Evolutionary conservation across 2,113 vertebrate species (phyloP).

Genomic region (Puffinus mauretanicus): DNA sequence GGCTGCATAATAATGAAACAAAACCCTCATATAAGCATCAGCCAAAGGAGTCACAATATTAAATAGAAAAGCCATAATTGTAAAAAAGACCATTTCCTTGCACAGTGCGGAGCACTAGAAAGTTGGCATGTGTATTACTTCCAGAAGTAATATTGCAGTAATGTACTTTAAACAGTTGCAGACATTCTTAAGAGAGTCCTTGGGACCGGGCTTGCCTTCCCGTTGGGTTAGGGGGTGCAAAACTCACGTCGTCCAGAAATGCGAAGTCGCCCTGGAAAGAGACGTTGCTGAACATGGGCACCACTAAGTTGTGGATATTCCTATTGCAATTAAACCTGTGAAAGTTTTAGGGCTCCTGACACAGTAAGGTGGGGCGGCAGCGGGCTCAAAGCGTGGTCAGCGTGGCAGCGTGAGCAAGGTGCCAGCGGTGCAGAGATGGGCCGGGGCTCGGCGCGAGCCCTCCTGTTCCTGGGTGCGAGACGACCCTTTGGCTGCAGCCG

Average conservation of each 20-base stretch:
- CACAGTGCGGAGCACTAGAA: background rate
- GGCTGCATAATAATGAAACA: slow-evolving; percentile 1
- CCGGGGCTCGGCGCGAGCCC: rapidly evolving
- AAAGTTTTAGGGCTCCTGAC: background rate
- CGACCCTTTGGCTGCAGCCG: background rate
- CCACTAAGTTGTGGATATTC: background rate
- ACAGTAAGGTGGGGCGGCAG: background rate
- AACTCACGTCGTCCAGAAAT: background rate
- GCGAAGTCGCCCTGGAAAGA: background rate
- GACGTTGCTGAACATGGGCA: background rate
- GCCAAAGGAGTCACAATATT: background rate
- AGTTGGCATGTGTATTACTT: background rate
- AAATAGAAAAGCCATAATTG: background rate
- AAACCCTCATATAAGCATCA: background rate
- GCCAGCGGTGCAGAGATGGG: rapidly evolving
- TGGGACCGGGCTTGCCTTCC: background rate
- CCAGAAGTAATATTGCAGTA: background rate
- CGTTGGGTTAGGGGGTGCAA: background rate
- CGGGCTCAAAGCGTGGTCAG: background rate
- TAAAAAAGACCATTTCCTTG: slow-evolving; percentile 7
- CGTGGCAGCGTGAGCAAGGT: background rate
- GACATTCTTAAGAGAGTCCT: background rate
- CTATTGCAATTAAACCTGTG: background rate
- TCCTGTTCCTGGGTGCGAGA: background rate
- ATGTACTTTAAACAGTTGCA: background rate